phyloP scores from a whole-genome alignment of 2,113 vertebrate genomes.

The Recurvirostra avosetta region DNA sequence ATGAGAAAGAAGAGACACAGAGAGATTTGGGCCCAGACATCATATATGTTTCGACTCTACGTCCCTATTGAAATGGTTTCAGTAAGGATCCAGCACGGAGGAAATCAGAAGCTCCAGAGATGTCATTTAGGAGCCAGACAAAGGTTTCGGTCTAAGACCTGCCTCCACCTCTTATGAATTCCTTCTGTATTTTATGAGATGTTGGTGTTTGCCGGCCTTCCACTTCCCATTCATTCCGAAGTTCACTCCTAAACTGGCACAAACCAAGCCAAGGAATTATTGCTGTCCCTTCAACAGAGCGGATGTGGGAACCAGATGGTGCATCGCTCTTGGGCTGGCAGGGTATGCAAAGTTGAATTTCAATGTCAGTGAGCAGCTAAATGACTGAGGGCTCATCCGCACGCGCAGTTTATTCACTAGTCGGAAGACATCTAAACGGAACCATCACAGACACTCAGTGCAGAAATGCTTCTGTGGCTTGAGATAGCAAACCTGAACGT shows the following conservation, averaged over 20 bases:
- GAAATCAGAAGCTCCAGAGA: not conserved
- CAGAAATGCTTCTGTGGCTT: not conserved
- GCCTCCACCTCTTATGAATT: not conserved
- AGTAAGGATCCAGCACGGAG: not conserved
- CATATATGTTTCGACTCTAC: not conserved
- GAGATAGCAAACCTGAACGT: not conserved
- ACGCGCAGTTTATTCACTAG: not conserved
- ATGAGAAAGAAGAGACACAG: not conserved
- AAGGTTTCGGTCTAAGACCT: not conserved
- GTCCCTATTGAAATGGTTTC: not conserved
- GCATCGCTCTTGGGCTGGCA: conserved; percentile 40
- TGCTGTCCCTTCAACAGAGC: not conserved
- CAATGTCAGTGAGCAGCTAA: conserved; percentile 61
- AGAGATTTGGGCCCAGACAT: not conserved
- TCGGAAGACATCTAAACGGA: not conserved
- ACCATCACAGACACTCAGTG: not conserved
- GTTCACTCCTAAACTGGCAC: not conserved
- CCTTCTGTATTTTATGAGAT: not conserved
- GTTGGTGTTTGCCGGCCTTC: not conserved
- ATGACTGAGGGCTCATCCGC: conserved; percentile 16
- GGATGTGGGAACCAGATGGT: conserved; percentile 21
- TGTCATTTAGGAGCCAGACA: not conserved
- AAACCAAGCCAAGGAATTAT: not conserved
- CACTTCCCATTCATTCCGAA: not conserved
- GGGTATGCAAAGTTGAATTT: not conserved